Evolutionary conservation across 1,140 invertebrate genomes (phyloP), one percentile per base, ranked within the genome.

Genomic region (Trichogramma pretiosum): DNA sequence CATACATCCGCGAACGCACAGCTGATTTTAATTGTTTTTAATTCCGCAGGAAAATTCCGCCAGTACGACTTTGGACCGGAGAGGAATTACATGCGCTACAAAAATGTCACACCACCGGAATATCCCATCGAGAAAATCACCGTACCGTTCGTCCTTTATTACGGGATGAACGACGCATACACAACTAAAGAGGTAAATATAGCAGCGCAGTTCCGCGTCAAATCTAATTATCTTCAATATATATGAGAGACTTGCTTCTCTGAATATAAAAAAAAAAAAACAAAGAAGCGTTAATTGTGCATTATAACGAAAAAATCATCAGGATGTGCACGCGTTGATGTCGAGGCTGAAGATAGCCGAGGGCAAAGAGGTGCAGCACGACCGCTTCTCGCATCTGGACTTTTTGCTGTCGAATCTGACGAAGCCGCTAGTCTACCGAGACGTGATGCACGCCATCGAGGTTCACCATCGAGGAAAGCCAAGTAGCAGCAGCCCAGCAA

Each of bases 301-400:
- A n/a, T n/a, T n/a, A n/a, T n/a, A n/a, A n/a, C n/a, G n/a, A n/a
- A n/a, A n/a, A n/a, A n/a, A 16, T 57, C 65, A 76, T 23, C 62
- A 77, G 61, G 83, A 87, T 59, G 79, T 87, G 0, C 59, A 74
- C 37, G 68, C 67, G 52, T 68, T 84, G 5, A 57, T 63, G 16
- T 62, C 38, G n/a, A 65, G 59, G 38, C 53, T 81, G 16, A 69
- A 61, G 37, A 78, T 70, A 53, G 67, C 70, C 5, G 57, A 66
- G 5, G 63, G 65, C 17, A 56, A 65, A 54, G 39, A 72, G 48
- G 67, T 85, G 7, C 70, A 75, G 0, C 65, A 76, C 50, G 56
- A 64, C 3, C 71, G 77, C 40, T 87, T 83, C 65, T 82, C 78
- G 56, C 81, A 85, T 56, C 69, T 84, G 41, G 84, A 87, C 66